Conservation (phyloP, 2,888 invertebrate species). For the Pollenia labialis region DNA sequence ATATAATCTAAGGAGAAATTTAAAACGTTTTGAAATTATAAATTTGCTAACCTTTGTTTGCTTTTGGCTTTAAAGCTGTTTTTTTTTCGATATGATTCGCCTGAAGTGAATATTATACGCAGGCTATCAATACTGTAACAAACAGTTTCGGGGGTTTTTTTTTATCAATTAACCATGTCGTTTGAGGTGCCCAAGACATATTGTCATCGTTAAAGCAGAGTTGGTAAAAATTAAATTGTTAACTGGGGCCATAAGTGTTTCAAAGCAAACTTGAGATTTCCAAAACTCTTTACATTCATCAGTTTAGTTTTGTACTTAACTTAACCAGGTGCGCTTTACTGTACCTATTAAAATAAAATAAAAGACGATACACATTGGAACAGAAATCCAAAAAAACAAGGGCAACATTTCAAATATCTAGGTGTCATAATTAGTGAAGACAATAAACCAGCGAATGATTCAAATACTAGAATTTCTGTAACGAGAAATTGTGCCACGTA, state of each 20-base stretch:
- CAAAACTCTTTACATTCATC: no score
- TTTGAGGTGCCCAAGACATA: slow-evolving; percentile 60
- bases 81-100: slow-evolving; percentile 59
- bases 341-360: no score
- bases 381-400: no score
- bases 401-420: no score
- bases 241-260: not conserved
- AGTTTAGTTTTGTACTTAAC: no score
- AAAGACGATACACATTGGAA: no score
- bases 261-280: not conserved
- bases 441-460: no score
- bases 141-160: slow-evolving; percentile 55
- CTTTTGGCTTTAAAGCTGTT: slow-evolving; percentile 56
- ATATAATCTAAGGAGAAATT: slow-evolving; percentile 72
- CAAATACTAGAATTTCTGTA: no score
- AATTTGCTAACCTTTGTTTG: slow-evolving; percentile 74
- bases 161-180: slow-evolving; percentile 69
- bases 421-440: no score
- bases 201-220: slow-evolving; percentile 53
- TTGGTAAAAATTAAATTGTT: not conserved
- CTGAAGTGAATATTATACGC: slow-evolving; percentile 64
- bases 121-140: slow-evolving; percentile 63
- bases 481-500: no score
- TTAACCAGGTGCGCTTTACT: no score
- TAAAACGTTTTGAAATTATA: slow-evolving; percentile 73